Base-by-base conservation (phyloP, 2,797 vertebrate genomes). In the Syngnathus rostellatus region DNA sequence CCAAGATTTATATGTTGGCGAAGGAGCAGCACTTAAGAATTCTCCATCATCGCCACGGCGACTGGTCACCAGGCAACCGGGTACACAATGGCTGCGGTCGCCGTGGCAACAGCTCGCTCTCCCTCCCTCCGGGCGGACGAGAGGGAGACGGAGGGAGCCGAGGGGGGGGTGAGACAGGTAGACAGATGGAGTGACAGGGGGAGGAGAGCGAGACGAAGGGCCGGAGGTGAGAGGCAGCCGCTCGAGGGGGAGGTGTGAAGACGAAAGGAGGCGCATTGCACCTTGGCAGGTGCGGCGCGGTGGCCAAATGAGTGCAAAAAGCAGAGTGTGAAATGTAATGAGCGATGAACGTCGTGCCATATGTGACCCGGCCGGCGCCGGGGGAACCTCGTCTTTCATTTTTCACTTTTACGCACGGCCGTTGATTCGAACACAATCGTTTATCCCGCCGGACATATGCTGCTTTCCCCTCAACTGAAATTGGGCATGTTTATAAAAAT, bases 51-150 rank as follows among this genome's bases (percentile, higher is more conserved):
- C 71, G 81, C 88, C 87, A 88, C 82, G 62, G 86, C 81, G 82
- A 90, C 88, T 74, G 78, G 90, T 91, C 89, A 89, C 91, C 87
- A 90, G 89, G 91, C 90, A 92, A 92, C 91, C 77, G 83, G 84
- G 83, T 90, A 90, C 89, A 92, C 91, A 92, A 92, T 91, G 83
- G 89, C 78, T 81, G 72, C 69, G 57, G 90, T 91, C 85, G 83
- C 90, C 90, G 79, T 91, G 89, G 86, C 85, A 85, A 91, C 88
- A 83, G 85, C 81, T 77, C 88, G 14, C 25, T 45, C 45, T 72
- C 67, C 7, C 73, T 74, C 71, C 50, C 50, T 61, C 70, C 6
- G 37, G 69, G 70, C 76, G 79, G 70, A 69, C 74, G 68, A 77
- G 77, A 39, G 55, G 10, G 54, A 57, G 55, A 58, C 19, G 17